These are phyloP conservation scores for Papilio machaon DNA, from an alignment of 1,140 invertebrate species.

Conservation along the genomic window DNA sequence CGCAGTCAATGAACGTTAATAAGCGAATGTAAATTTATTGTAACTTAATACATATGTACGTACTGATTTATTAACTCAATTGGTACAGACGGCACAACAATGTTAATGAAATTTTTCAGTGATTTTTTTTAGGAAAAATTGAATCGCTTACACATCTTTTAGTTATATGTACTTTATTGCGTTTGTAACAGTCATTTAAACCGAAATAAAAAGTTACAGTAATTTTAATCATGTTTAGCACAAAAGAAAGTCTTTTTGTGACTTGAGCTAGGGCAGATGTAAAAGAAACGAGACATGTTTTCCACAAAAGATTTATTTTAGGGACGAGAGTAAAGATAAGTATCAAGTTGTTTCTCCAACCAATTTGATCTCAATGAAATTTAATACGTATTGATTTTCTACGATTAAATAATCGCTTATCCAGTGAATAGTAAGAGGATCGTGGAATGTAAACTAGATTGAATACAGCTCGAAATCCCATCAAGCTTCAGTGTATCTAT, in stretches of 20 bases:
- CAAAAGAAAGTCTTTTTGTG: neutral
- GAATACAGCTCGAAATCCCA: constrained; percentile 8
- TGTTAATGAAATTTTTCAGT: neutral
- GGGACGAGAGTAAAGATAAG: neutral
- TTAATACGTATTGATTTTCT: neutral
- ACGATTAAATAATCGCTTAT: constrained; percentile 30
- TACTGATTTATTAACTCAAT: constrained; percentile 5
- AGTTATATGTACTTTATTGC: neutral
- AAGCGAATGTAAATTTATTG: constrained; percentile 1
- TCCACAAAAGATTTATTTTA: neutral
- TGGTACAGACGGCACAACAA: neutral
- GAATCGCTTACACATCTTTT: neutral
- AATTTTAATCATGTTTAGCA: neutral
- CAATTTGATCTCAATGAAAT: neutral
- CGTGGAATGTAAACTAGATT: constrained; percentile 10
- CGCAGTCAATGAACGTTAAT: constrained; percentile 43
- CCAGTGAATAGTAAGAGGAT: constrained; percentile 32
- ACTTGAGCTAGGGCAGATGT: neutral
- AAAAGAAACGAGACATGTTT: neutral
- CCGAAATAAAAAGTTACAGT: neutral
- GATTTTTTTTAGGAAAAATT: too few species aligned
- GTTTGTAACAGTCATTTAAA: neutral
- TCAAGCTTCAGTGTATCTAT: constrained; percentile 1
- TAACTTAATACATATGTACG: neutral
- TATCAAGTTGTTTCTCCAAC: neutral